These are phyloP conservation scores for Cerastis rubricosa DNA, from an alignment of 2,888 invertebrate species.

Conservation along the genomic window DNA sequence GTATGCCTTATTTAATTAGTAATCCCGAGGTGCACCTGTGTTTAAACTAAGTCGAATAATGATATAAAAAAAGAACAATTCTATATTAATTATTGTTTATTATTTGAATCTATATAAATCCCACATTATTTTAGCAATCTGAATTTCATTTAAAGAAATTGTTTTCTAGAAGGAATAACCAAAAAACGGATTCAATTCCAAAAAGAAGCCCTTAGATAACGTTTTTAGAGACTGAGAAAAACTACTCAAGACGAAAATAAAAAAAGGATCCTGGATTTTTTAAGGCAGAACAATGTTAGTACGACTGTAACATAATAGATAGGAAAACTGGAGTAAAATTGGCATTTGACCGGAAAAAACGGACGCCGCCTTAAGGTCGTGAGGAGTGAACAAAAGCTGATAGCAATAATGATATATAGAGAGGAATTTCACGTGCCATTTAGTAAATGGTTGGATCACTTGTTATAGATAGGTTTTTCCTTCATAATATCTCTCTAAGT, in stretches of 20 bases:
- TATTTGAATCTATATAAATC: neutral
- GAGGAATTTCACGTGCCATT: slow-evolving; percentile 59
- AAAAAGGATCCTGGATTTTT: slow-evolving; percentile 22
- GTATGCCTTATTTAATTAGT: slow-evolving; percentile 35
- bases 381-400: slow-evolving; percentile 59
- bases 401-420: slow-evolving; percentile 65
- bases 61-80: neutral
- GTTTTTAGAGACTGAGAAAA: slow-evolving; percentile 29
- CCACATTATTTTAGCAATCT: neutral
- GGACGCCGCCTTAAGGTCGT: slow-evolving; percentile 41
- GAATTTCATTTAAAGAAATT: neutral
- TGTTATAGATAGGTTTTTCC: slow-evolving; percentile 35
- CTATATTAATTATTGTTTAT: neutral
- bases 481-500: slow-evolving; percentile 15
- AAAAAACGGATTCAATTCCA: slow-evolving; percentile 24
- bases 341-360: slow-evolving; percentile 59
- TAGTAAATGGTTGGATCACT: slow-evolving; percentile 50
- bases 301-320: slow-evolving; percentile 50
- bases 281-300: slow-evolving; percentile 30
- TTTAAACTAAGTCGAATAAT: neutral
- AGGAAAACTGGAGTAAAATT: slow-evolving; percentile 46
- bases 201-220: neutral
- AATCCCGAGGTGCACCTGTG: neutral
- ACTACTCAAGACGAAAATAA: slow-evolving; percentile 10
- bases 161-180: neutral